Percentiles rank a stretch among this genome's conserved stretches.
phyloP scores from a whole-genome alignment of 2,797 vertebrate genomes.

The Oryzias sinensis region DNA sequence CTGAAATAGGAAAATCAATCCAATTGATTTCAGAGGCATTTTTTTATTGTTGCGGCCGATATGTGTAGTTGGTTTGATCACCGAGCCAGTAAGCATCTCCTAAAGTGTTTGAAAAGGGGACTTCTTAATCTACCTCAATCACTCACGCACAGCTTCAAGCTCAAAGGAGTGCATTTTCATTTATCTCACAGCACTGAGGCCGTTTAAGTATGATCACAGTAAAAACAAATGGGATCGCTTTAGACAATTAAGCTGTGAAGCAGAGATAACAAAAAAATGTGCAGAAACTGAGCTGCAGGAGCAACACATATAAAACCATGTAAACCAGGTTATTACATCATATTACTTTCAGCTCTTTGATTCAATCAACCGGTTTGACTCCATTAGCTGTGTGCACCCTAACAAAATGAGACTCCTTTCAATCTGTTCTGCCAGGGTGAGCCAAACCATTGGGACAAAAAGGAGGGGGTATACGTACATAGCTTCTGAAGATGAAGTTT shows the following conservation, averaged over 20 bases:
- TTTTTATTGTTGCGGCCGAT: neutral
- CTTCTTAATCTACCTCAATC: conserved; percentile 24
- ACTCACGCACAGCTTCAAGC: conserved; percentile 20
- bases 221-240: conserved; percentile 42
- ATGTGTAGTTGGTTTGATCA: conserved; percentile 1
- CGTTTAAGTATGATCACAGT: conserved; percentile 53
- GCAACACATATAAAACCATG: neutral
- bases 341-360: conserved; percentile 8
- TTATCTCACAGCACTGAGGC: conserved; percentile 42
- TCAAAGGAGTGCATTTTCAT: conserved; percentile 25
- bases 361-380: conserved; percentile 1
- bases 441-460: conserved; percentile 24
- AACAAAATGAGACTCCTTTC: conserved; percentile 32
- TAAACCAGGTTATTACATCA: conserved; percentile 1
- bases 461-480: conserved; percentile 35
- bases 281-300: conserved; percentile 12
- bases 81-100: neutral
- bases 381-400: conserved; percentile 5
- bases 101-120: conserved; percentile 20
- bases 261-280: conserved; percentile 24
- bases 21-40: neutral
- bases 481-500: conserved; percentile 30
- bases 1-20: neutral
- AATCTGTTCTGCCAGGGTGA: conserved; percentile 32
- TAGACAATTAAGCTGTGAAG: conserved; percentile 40